Conservation (phyloP, 1,140 invertebrate genomes). For the Prorops nasuta region DNA sequence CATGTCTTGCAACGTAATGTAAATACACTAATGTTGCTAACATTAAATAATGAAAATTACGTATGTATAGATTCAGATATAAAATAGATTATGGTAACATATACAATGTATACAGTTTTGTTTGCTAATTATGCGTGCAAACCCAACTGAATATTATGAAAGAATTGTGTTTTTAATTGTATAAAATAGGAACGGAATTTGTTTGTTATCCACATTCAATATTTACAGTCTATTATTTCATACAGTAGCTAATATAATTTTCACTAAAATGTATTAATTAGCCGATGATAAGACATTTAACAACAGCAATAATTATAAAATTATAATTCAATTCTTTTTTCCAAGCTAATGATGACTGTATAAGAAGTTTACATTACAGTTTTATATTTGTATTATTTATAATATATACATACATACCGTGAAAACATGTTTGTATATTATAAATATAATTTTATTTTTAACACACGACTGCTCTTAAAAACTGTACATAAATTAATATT, state of each 20-base stretch:
- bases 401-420: no score
- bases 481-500: no score
- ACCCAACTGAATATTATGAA: constrained; percentile 12
- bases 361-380: constrained; percentile 26
- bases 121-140: constrained; percentile 8
- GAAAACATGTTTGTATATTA: no score
- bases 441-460: no score
- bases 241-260: constrained; percentile 19
- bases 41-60: constrained; percentile 15
- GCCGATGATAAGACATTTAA: constrained; percentile 12
- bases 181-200: constrained; percentile 29
- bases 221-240: constrained; percentile 21
- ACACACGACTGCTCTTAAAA: no score
- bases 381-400: no score
- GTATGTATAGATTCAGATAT: constrained; percentile 20
- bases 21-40: constrained; percentile 35
- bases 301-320: constrained; percentile 18
- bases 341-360: constrained; percentile 27
- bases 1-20: constrained; percentile 28
- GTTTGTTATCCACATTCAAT: constrained; percentile 23
- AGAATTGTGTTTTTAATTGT: constrained; percentile 29
- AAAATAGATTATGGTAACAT: constrained; percentile 26
- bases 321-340: constrained; percentile 25
- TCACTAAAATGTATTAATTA: constrained; percentile 10
- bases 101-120: constrained; percentile 22